These are phyloP conservation scores for Morone saxatilis DNA, from an alignment of 2,113 vertebrate genomes.

Conservation along the genomic window DNA sequence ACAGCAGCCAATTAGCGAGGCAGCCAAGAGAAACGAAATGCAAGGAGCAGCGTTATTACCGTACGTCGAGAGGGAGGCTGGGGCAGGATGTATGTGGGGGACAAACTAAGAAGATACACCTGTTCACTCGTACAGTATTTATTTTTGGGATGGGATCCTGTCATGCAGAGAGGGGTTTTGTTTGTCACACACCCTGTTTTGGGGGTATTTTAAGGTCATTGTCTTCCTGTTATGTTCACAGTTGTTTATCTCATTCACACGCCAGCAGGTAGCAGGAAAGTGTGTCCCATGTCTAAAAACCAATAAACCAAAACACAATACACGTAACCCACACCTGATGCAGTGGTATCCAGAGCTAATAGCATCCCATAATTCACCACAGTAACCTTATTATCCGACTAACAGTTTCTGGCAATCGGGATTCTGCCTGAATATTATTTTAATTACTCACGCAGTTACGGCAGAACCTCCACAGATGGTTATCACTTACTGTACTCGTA, in stretches of 20 bases:
- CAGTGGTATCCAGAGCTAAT: background rate
- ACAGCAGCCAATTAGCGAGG: background rate
- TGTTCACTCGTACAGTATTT: constrained; percentile 51
- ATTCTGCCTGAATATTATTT: background rate
- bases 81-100: background rate
- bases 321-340: background rate
- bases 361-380: background rate
- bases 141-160: constrained; percentile 32
- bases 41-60: background rate
- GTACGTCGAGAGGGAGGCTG: background rate
- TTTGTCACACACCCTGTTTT: background rate
- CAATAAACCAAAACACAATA: background rate
- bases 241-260: background rate
- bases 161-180: background rate
- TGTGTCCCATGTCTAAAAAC: background rate
- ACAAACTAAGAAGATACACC: background rate
- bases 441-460: background rate
- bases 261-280: background rate
- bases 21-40: background rate
- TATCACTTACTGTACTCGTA: background rate
- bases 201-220: background rate
- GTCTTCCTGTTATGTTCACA: background rate
- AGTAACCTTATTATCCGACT: background rate
- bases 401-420: no score
- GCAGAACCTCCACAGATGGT: background rate